phyloP scores from a whole-genome alignment of 2,888 invertebrate genomes.

The Yponomeuta sedellus region DNA sequence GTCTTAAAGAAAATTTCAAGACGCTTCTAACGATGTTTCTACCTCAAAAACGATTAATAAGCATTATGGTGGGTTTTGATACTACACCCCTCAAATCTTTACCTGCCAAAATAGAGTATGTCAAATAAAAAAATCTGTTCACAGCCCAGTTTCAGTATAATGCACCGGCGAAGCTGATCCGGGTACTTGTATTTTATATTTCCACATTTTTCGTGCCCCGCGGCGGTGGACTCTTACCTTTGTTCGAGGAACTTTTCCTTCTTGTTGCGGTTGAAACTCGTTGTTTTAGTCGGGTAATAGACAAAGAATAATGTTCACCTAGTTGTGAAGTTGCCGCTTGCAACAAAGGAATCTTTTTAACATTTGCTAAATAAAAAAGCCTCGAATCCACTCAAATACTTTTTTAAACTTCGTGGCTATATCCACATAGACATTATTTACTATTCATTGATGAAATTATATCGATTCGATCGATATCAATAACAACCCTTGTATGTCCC shows the following conservation, averaged over 20 bases:
- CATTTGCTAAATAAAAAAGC: background rate
- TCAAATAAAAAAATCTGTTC: background rate
- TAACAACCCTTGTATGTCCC: too few species aligned
- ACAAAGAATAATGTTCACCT: constrained; percentile 13
- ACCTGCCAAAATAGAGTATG: too few species aligned
- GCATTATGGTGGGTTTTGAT: too few species aligned
- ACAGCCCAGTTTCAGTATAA: background rate
- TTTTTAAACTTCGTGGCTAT: background rate
- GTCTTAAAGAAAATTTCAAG: too few species aligned
- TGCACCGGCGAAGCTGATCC: background rate
- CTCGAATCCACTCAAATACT: background rate
- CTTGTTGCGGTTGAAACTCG: constrained; percentile 14
- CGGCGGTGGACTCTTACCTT: constrained; percentile 17
- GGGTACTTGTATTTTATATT: constrained; percentile 14
- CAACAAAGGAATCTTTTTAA: background rate
- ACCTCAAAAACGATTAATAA: too few species aligned
- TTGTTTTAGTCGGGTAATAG: constrained; percentile 15
- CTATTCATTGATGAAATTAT: background rate
- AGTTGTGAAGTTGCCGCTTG: background rate
- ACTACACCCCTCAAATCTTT: too few species aligned
- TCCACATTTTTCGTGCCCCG: constrained; percentile 16
- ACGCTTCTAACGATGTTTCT: too few species aligned
- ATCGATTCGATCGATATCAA: too few species aligned
- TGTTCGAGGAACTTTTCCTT: constrained; percentile 15
- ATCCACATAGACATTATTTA: too few species aligned